Evolutionary conservation across 2,797 vertebrate genomes (phyloP).

Genomic region (Momotus momota): DNA sequence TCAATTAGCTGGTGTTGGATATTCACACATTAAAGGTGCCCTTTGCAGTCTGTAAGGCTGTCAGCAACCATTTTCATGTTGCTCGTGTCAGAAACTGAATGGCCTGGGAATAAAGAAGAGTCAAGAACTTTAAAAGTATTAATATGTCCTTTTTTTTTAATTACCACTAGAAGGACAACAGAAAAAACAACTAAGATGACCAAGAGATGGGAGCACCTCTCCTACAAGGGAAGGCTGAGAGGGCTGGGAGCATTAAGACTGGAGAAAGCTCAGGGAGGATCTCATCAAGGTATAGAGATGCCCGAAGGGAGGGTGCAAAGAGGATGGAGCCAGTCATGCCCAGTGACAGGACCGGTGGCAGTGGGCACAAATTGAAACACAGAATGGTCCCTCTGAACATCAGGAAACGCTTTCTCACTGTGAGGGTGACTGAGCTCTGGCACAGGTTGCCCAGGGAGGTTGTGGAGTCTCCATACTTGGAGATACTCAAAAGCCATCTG

Average conservation of each 20-base stretch:
- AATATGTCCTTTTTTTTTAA: not conserved
- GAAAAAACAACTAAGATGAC: not conserved
- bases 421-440: not conserved
- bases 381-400: not conserved
- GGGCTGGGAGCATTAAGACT: not conserved
- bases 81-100: not conserved
- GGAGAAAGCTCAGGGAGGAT: not conserved
- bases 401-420: not conserved
- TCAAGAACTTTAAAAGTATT: not conserved
- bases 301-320: not conserved
- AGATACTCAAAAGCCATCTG: not conserved
- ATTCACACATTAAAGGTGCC: not conserved
- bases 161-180: not conserved
- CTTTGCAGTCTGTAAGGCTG: not conserved
- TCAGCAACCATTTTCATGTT: not conserved
- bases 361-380: not conserved
- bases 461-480: too few relatives aligned
- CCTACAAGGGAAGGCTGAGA: not conserved
- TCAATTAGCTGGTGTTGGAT: not conserved
- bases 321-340: not conserved
- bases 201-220: not conserved
- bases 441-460: not conserved
- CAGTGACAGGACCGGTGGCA: not conserved
- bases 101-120: not conserved
- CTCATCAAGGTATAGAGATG: not conserved